A percentile compares a stretch with the other conserved stretches of the same genome.
Conservation (phyloP, 2,113 vertebrate species). For the Synchiropus splendidus region DNA sequence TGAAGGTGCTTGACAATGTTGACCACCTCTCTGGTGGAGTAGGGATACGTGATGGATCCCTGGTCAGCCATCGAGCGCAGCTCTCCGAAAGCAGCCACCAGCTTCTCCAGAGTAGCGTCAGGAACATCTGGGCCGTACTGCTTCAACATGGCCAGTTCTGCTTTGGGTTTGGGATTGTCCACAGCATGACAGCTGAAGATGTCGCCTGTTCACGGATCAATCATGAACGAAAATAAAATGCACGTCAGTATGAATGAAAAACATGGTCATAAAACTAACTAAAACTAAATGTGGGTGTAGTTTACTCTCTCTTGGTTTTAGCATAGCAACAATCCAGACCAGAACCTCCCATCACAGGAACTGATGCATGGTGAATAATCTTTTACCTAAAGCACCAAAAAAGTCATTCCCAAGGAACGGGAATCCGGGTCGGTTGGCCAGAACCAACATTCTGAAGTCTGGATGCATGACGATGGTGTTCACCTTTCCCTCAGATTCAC, state of each 20-base stretch:
- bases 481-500: constrained; percentile 60
- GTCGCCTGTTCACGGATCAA: constrained; percentile 69
- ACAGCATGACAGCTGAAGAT: constrained; percentile 97
- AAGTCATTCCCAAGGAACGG: constrained; percentile 98
- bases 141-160: constrained; percentile 88
- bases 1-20: constrained; percentile 95
- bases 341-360: no score
- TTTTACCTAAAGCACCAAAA: constrained; percentile 86
- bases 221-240: no score
- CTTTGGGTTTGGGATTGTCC: constrained; percentile 88
- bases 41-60: constrained; percentile 93
- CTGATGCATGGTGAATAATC: background rate
- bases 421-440: constrained; percentile 95
- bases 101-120: constrained; percentile 74
- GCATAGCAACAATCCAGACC: no score
- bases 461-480: constrained; percentile 83
- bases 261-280: no score
- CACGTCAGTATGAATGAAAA: no score
- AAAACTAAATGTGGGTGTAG: no score
- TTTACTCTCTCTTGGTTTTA: no score
- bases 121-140: constrained; percentile 87
- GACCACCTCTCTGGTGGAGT: constrained; percentile 95
- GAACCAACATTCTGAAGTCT: constrained; percentile 93
- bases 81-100: constrained; percentile 91
- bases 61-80: constrained; percentile 89